phyloP scores from a whole-genome alignment of 2,797 vertebrate genomes.

The Myotis vivesi region DNA sequence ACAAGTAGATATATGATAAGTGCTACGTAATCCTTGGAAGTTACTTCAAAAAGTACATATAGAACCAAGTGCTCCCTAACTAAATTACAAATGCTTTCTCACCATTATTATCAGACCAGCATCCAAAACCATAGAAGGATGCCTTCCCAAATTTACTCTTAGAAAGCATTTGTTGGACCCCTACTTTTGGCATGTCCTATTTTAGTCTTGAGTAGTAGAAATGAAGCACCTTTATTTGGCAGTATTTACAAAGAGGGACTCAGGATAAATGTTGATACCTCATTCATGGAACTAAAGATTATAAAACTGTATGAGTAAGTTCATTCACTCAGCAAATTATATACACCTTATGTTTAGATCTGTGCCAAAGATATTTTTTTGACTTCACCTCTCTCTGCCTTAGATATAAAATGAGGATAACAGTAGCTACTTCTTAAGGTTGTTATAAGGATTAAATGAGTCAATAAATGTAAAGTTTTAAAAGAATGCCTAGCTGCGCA shows the following conservation, averaged over 20 bases:
- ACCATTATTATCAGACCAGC: background rate
- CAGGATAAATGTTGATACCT: background rate
- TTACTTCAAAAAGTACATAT: background rate
- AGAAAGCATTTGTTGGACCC: background rate
- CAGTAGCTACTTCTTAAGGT: background rate
- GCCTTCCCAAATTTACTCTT: background rate
- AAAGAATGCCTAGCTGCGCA: background rate
- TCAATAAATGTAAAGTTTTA: background rate
- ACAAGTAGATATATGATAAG: background rate
- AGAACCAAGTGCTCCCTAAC: background rate
- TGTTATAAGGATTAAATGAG: background rate
- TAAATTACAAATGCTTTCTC: background rate
- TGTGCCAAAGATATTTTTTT: background rate
- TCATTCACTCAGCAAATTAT: background rate
- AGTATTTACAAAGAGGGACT: background rate
- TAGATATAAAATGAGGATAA: background rate
- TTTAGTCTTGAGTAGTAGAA: background rate
- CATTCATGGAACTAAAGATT: constrained; percentile 40
- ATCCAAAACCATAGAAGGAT: background rate
- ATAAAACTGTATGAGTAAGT: background rate
- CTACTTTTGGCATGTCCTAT: background rate
- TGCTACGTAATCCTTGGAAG: background rate
- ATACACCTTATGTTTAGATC: background rate
- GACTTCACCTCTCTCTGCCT: background rate
- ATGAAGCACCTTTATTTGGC: background rate